Conservation (phyloP, 2,113 vertebrate genomes). For the Melospiza georgiana region DNA sequence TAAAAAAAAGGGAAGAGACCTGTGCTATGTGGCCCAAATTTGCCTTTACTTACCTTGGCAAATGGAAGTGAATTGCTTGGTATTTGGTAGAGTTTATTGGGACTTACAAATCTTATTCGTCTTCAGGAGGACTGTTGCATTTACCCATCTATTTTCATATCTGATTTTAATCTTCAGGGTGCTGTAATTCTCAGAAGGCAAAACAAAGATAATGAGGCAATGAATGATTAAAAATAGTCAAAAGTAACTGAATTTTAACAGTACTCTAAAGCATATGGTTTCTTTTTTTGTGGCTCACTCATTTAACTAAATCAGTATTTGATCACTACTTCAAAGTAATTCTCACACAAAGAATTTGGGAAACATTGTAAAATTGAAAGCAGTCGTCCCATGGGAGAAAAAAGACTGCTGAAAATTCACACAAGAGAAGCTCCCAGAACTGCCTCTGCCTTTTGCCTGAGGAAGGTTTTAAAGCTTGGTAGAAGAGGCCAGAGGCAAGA, state of each 20-base stretch:
- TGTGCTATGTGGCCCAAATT: not conserved
- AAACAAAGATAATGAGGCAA: slow-evolving; percentile 38
- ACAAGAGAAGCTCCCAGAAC: not conserved
- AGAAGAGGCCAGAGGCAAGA: not conserved
- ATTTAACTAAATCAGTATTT: slow-evolving; percentile 61
- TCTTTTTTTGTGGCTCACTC: slow-evolving; percentile 48
- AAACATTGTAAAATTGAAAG: slow-evolving; percentile 25
- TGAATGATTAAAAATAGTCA: slow-evolving; percentile 48
- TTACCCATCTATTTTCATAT: slow-evolving; percentile 22
- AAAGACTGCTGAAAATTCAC: slow-evolving; percentile 16
- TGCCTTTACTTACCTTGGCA: not conserved
- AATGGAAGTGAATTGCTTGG: not conserved
- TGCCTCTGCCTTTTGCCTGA: slow-evolving; percentile 10
- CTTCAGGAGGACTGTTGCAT: not conserved
- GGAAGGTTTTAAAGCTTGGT: not conserved
- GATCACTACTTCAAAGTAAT: slow-evolving; percentile 55
- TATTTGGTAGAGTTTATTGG: not conserved
- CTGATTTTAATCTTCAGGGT: slow-evolving; percentile 32
- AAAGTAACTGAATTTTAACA: slow-evolving; percentile 46
- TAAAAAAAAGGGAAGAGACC: not conserved
- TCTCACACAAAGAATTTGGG: slow-evolving; percentile 56
- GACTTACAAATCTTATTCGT: not conserved
- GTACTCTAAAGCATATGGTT: slow-evolving; percentile 1
- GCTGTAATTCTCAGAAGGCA: slow-evolving; percentile 12
- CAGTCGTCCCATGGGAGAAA: slow-evolving; percentile 30